Percentiles rank a stretch among this genome's conserved stretches.
Evolutionary conservation across 2,888 invertebrate genomes (phyloP).

Genomic region (Ctenicera cuprea): DNA sequence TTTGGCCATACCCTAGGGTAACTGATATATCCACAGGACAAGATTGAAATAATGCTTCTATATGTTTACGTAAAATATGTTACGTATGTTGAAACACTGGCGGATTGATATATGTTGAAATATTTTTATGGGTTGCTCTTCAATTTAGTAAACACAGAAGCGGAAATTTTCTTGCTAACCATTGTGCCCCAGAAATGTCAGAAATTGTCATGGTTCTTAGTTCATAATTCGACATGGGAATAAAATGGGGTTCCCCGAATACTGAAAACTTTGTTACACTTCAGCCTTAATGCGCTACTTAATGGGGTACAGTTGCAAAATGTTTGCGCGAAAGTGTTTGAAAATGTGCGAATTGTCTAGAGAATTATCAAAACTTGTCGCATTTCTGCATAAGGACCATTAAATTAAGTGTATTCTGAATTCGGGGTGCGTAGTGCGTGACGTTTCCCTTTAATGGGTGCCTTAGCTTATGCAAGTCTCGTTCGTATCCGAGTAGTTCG

Average conservation of each 20-base stretch:
- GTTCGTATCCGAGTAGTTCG: constrained; percentile 57
- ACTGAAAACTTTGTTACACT: constrained; percentile 23
- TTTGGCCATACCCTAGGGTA: no score
- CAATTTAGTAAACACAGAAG: no score
- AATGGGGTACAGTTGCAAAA: constrained; percentile 35
- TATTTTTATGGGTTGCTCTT: no score
- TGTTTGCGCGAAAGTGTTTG: constrained; percentile 39
- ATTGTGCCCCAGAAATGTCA: no score
- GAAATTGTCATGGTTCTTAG: background rate
- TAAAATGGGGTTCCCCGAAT: background rate
- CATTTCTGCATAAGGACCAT: constrained; percentile 48
- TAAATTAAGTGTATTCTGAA: constrained; percentile 49
- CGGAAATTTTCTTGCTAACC: background rate
- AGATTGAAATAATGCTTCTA: no score
- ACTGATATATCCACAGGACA: no score
- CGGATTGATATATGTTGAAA: no score
- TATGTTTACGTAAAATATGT: no score
- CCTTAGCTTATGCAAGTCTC: constrained; percentile 57
- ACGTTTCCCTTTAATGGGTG: constrained; percentile 53
- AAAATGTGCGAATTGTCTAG: constrained; percentile 44
- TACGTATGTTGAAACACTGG: no score
- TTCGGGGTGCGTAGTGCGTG: constrained; percentile 51
- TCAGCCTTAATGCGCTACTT: constrained; percentile 17
- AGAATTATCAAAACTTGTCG: constrained; percentile 45
- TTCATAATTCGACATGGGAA: background rate